Base-by-base conservation (phyloP, 2,888 invertebrate genomes). In the Spodoptera exigua region DNA sequence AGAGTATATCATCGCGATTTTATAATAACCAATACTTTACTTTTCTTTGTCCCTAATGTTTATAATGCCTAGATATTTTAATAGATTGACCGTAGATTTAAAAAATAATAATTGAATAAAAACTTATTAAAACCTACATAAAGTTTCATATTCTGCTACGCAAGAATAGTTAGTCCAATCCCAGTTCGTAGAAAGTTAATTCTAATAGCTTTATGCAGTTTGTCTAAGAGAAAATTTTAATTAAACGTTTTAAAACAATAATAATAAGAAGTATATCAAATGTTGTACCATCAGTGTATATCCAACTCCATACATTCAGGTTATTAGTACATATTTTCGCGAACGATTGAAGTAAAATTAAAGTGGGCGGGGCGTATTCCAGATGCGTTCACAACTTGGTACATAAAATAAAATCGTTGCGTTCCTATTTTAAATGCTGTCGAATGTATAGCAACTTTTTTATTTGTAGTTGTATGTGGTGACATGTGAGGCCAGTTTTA, bases 61-160 rank as follows among this genome's bases (percentile, higher is more conserved):
- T 53, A 60, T 57, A 74, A 72, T 21, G 51, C 53, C 57, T 76
- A 69, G 65, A 64, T 56, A 53, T 46, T 69, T 72, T 60, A 53
- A 60, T 74, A 74, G 65, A 65, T 64, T 59, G 51, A 61, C 70
- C 40, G 73, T 74, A 74, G 74, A 58, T 64, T 65, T 39, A 62
- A 64, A 60, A 56, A 47, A 58, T 46, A 64, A 64, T 37, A 72
- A 68, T 61, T 53, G 7, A 56, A 62, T 55, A 61, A 40, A 62
- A 59, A 48, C 41, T 45, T 58, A 47, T 48, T 61, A 60, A 27
- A 72, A 55, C 57, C 60, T 76, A 61, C 70, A 59, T 76, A 64
- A 76, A 58, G 44, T 73, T 76, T 65, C 17, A 51, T 76, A 73
- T 69, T 72, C 67, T 62, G 74, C 76, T 76, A 76, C 61, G 74